Evolutionary conservation across 2,888 invertebrate species (phyloP), one percentile per base, ranked within the genome.

Genomic region (Caenorhabditis virilis): DNA sequence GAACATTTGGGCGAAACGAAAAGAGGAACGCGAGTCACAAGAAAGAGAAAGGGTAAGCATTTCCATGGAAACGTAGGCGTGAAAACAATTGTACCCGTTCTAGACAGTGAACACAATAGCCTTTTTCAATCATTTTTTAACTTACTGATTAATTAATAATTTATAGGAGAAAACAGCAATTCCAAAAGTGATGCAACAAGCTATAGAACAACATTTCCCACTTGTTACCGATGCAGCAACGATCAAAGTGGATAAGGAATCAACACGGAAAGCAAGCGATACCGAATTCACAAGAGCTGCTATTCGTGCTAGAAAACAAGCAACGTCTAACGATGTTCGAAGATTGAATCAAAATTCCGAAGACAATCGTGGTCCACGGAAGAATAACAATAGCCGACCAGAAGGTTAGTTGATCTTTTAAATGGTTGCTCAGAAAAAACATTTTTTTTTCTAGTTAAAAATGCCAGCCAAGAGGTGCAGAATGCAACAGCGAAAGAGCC

Each of bases 1-100:
- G 45, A 82, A 82, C 52, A 62, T 82, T 5, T 82, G 82, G 82
- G 78, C 77, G 39, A 80, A 82, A 55, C 57, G 82, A 7, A 61
- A 63, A 49, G 80, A 80, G 51, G 80, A 82, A 26, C 59, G 76
- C 2, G 76, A 71, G 35, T 69, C 70, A 2, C 61, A 70, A 39
- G 76, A 78, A 43, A 60, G 70, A 13, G 76, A 76, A 16, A 71
- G 68, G 62, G 74, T 70, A 23, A 20, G 52, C 16, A n/a, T 11
- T 22, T 27, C 13, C 5, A 22, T 36, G 27, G 6, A 30, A 30
- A 30, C 6, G 13, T n/a, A n/a, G n/a, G 13, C 6, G 30, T 30
- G 30, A 30, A 30, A 30, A 30, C 6, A 30, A 30, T 9, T 9
- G 7, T 30, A 9, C 13, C 13, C 13, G 6, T 30, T 30, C 13